Evolutionary conservation across 2,797 vertebrate species (phyloP), one percentile per base, ranked within the genome.

Genomic region (Chaetophractus vellerosus): DNA sequence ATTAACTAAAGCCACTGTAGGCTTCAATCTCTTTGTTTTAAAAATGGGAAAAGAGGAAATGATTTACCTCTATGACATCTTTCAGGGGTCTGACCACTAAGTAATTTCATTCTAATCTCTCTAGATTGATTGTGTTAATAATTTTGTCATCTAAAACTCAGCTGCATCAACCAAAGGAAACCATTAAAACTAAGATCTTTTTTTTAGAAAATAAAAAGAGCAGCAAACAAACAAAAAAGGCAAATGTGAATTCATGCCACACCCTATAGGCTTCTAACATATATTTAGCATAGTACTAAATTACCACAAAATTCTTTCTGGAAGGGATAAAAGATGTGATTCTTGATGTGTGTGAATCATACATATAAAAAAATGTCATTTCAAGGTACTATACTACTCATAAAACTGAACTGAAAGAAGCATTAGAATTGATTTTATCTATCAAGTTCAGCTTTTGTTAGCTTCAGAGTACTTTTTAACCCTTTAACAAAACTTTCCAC

Each of bases 21-120:
- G 16, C 33, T 81, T 76, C 59, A 78, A 57, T 78, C 57, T 86
- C 63, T 81, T 45, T 82, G 18, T 4, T 69, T 87, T 87, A 72
- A 86, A 94, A 86, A 57, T 50, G n/a, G 82, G 36, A 21, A 8
- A 76, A 71, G 9, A 52, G 59, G 36, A 11, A 89, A 16, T 74
- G 14, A 82, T 45, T 57, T 71, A 84, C 31, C 31, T 68, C 41
- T 88, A 63, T 31, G 33, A 36, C 41, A 89, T 9, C 31, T 57
- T 75, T 76, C 55, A 71, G 31, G 76, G 14, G 26, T 69, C 21
- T 69, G 21, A 92, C 86, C 52, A 81, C 6, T 74, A 84, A 78
- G 85, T 71, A 63, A 81, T 61, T 92, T 64, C 36, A 91, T 36
- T 26, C 36, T 91, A 31, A 93, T 95, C 74, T 81, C 59, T 93